Base-by-base conservation (phyloP, 1,140 invertebrate species). In the Hyposmocoma kahamanoa region DNA sequence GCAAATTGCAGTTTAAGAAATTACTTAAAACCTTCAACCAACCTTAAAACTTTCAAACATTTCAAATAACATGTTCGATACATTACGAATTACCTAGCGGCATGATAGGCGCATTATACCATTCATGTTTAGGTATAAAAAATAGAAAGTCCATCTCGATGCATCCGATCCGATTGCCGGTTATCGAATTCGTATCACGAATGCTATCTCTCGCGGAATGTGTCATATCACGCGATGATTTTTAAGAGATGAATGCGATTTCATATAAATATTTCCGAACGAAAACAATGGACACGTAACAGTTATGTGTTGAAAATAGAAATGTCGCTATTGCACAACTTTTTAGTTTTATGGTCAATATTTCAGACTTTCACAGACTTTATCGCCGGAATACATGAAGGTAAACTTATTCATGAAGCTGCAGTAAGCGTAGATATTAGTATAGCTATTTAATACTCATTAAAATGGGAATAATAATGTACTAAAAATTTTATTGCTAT, bases 141-240 rank as follows among this genome's bases (percentile, higher is more conserved):
- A 57, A 47, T 68, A 62, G 66, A 67, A 72, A 69, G 66, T 57
- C 11, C 10, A 59, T 52, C 38, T 57, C 26, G 47, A 41, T 47
- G 54, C 49, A 60, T 58, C 41, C 52, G 56, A 58, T 39, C 53
- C 64, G 56, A 47, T 55, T 59, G 64, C 53, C 64, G 56, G 45
- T 55, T 59, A 66, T 66, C 59, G 70, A 66, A 70, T 70, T 57
- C 62, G 54, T 54, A 65, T 62, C 54, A 57, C 32, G 38, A 49
- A 42, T 43, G 24, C 43, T 52, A 54, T 51, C 36, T 44, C 42
- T 24, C 42, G 4, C 28, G 45, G 49, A 55, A 59, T 61, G 47
- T 54, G 38, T 53, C 56, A 50, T 22, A 26, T 22, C 53, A 55
- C 53, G 53, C 53, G 43, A 55, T 24, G 42, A 30, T 24, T 39